phyloP scores from a whole-genome alignment of 2,888 invertebrate species.

The Pheosia tremula region DNA sequence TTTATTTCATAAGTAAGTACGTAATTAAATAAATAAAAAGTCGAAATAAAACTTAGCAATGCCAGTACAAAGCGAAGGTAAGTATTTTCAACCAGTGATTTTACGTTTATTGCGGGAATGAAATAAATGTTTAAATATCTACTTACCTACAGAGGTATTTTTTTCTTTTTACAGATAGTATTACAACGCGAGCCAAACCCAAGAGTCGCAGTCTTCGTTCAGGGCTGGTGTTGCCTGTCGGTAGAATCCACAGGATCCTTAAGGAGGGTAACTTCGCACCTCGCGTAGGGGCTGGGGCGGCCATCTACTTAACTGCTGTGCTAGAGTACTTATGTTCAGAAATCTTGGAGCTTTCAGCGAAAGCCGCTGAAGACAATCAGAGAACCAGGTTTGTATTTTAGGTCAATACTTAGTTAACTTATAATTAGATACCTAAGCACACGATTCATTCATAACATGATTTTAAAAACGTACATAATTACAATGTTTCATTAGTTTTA shows the following conservation, averaged over 20 bases:
- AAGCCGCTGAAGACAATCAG: constrained; percentile 88
- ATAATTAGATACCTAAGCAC: not conserved
- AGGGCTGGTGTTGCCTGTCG: constrained; percentile 85
- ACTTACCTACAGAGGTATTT: too few species aligned
- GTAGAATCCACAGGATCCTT: constrained; percentile 84
- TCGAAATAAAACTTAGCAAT: too few species aligned
- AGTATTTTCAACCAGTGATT: too few species aligned
- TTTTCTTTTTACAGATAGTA: too few species aligned
- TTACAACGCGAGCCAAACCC: constrained; percentile 58
- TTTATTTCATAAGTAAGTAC: too few species aligned
- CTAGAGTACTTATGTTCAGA: constrained; percentile 89
- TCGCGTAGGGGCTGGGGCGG: constrained; percentile 81
- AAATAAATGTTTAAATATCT: too few species aligned
- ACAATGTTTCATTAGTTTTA: too few species aligned
- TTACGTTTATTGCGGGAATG: too few species aligned
- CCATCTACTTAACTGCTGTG: constrained; percentile 84
- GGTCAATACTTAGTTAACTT: not conserved
- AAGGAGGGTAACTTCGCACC: constrained; percentile 86
- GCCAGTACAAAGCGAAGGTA: too few species aligned
- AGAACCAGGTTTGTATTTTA: constrained; percentile 77
- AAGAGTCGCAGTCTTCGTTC: constrained; percentile 83
- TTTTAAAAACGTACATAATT: too few species aligned
- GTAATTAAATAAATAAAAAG: too few species aligned
- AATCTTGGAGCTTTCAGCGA: constrained; percentile 87
- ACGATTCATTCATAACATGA: too few species aligned